These are phyloP conservation scores for Blastomussa wellsi DNA, from an alignment of 92 coral and sea anemone species.

Conservation along the genomic window DNA sequence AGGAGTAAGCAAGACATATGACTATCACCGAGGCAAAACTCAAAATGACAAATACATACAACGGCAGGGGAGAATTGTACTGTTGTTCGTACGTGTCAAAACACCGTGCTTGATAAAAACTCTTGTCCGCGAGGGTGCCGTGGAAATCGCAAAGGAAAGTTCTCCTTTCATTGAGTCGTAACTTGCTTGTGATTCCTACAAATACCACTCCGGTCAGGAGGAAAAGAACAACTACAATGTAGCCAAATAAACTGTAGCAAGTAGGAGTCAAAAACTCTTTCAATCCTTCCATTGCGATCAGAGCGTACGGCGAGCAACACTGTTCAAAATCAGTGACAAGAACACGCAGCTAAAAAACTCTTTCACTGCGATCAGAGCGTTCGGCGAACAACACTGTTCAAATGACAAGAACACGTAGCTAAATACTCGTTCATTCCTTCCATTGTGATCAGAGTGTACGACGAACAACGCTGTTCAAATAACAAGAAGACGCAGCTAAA, in stretches of 20 bases:
- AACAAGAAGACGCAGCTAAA: neutral
- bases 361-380: neutral
- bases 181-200: slow-evolving; percentile 29
- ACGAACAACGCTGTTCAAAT: neutral
- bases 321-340: neutral
- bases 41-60: slow-evolving; percentile 38
- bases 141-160: slow-evolving; percentile 39
- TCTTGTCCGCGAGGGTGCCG: slow-evolving; percentile 12
- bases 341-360: neutral
- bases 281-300: neutral
- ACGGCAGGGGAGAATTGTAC: slow-evolving; percentile 49
- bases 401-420: neutral
- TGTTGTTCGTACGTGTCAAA: slow-evolving; percentile 47
- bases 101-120: slow-evolving; percentile 35
- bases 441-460: neutral
- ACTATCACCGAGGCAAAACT: slow-evolving; percentile 10
- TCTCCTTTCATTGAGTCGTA: slow-evolving; percentile 17
- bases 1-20: slow-evolving; percentile 40
- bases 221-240: slow-evolving; percentile 1
- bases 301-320: neutral
- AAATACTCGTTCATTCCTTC: neutral
- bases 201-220: slow-evolving; percentile 15
- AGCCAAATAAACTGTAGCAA: slow-evolving; percentile 19
- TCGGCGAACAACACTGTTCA: neutral
- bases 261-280: slow-evolving; percentile 6